phyloP scores from a whole-genome alignment of 2,797 vertebrate species.

The Nannoperca australis region DNA sequence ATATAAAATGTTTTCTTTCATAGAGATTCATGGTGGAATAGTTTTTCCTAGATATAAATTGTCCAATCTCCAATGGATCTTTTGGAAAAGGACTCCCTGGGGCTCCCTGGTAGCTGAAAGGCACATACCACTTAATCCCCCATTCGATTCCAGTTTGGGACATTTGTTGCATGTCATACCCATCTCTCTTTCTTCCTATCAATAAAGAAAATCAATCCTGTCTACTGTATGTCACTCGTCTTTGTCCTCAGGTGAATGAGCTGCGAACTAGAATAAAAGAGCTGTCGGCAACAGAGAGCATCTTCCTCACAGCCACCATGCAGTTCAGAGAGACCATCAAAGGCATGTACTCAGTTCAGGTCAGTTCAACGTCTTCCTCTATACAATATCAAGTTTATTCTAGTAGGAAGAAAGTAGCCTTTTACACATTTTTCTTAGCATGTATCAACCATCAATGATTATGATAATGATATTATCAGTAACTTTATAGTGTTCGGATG shows the following conservation, averaged over 20 bases:
- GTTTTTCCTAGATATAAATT: neutral
- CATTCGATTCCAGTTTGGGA: neutral
- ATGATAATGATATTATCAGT: neutral
- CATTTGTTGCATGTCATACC: neutral
- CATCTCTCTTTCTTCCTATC: neutral
- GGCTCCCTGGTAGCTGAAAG: neutral
- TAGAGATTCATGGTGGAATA: neutral
- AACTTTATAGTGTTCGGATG: neutral
- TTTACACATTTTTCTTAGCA: neutral
- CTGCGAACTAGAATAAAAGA: slow-evolving; percentile 84
- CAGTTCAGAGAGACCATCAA: slow-evolving; percentile 95
- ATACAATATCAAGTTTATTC: neutral
- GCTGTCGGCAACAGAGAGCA: slow-evolving; percentile 89
- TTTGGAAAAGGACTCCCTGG: neutral
- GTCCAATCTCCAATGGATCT: neutral
- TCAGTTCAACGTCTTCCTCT: slow-evolving; percentile 76
- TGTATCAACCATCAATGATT: neutral
- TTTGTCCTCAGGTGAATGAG: slow-evolving; percentile 89
- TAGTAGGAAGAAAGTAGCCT: neutral
- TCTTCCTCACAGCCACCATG: slow-evolving; percentile 93
- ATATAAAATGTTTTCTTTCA: neutral
- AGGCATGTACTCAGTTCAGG: slow-evolving; percentile 93
- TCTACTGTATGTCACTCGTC: neutral
- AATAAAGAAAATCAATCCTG: neutral
- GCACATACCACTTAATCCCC: neutral